phyloP scores from a whole-genome alignment of 2,113 vertebrate genomes.

The Cottus gobio region DNA sequence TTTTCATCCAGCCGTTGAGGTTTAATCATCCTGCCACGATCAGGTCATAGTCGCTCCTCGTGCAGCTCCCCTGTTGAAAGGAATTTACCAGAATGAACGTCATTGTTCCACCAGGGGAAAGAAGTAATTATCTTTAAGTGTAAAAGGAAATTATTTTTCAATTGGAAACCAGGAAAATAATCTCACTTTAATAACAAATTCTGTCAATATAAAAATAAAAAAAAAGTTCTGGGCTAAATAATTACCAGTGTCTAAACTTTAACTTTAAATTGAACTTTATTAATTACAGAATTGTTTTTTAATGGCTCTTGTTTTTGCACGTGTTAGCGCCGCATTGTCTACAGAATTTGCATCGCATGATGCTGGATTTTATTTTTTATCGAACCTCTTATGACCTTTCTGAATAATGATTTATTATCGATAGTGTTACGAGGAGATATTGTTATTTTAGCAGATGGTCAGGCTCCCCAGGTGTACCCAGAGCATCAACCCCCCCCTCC shows the following conservation, averaged over 20 bases:
- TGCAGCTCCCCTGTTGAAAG: background rate
- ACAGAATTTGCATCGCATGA: too few relatives aligned
- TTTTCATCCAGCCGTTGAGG: background rate
- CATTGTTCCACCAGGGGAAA: background rate
- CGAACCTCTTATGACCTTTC: background rate
- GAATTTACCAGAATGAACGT: background rate
- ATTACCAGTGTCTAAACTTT: background rate
- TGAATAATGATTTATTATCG: conserved; percentile 9
- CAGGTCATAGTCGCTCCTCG: background rate
- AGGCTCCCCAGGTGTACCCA: background rate
- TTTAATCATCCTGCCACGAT: too few relatives aligned
- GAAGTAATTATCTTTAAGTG: background rate
- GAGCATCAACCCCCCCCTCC: background rate
- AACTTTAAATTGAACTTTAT: background rate
- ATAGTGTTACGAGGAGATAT: background rate
- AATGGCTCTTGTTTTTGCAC: background rate
- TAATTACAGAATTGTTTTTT: background rate
- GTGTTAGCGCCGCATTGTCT: background rate
- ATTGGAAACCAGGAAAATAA: background rate
- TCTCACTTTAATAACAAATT: background rate
- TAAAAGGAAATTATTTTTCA: background rate
- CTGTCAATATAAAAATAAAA: background rate
- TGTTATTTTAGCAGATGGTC: conserved; percentile 3
- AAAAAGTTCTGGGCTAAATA: background rate
- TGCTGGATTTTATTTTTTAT: background rate